Base-by-base conservation (phyloP, 2,797 vertebrate genomes). In the Chiroxiphia lanceolata region DNA sequence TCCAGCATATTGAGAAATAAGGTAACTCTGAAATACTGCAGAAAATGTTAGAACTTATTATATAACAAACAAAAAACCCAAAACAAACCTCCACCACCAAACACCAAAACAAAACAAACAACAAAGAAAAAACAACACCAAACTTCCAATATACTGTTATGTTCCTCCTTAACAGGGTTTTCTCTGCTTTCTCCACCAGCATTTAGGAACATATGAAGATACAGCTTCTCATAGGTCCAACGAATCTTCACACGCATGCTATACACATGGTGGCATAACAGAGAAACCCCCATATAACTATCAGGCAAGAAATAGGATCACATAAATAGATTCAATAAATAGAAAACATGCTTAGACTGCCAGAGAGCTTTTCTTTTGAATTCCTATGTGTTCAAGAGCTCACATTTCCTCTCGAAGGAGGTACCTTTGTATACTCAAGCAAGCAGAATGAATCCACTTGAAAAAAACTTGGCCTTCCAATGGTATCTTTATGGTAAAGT, bases 1-100 rank as follows among this genome's bases (percentile, higher is more conserved):
- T 95, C 76, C 36, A 83, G 64, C 72, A 25, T 71, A 93, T 48
- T 70, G 87, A 87, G 61, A 81, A 95, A 96, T 76, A 72, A 80
- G 71, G 59, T 89, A 96, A 89, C 70, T 72, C 54, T 22, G 80
- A 88, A 90, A 85, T 80, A 80, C 51, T 45, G 47, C 72, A 94
- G 65, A 68, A 90, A 90, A 74, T 6, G 44, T 87, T 91, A 54
- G 63, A 70, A 61, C 11, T 90, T 87, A 22, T 20, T 84, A 72
- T n/a, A 53, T 22, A 57, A 74, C 51, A 40, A 63, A 63, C 14
- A 63, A 53, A 31, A 77, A 68, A 29, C 7, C 9, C 23, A 15
- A 17, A 7, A 14, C 40, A 18, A 34, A 40, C 10, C 27, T 51
- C 10, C 11, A 45, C 8, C 44, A 78, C 29, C 36, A 71, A 63